A percentile compares a stretch with the other conserved stretches of the same genome.
phyloP scores from a whole-genome alignment of 1,140 invertebrate genomes.

The Araneus ventricosus region DNA sequence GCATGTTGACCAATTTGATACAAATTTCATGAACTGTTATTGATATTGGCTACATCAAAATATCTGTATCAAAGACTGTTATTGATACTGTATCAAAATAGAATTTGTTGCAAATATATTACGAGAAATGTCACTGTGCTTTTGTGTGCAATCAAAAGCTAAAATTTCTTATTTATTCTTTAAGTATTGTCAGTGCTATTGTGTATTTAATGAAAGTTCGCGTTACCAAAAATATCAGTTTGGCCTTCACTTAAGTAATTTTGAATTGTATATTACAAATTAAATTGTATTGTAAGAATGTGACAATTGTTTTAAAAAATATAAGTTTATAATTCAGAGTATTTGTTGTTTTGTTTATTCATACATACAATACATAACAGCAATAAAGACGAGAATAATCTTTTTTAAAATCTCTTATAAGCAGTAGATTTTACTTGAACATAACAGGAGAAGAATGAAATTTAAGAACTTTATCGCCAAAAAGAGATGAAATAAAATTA shows the following conservation, averaged over 20 bases:
- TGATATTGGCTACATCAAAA: neutral
- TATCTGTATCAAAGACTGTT: neutral
- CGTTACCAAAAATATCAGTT: neutral
- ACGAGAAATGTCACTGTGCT: neutral
- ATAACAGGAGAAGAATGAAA: too few relatives aligned
- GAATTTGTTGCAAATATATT: neutral
- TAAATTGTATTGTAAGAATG: constrained; percentile 23
- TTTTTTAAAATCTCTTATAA: neutral
- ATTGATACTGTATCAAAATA: neutral
- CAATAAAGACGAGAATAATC: neutral
- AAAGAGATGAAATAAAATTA: too few relatives aligned
- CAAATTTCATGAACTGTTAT: neutral
- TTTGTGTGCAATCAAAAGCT: neutral
- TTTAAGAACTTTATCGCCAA: too few relatives aligned
- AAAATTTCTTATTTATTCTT: neutral
- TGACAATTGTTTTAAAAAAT: neutral
- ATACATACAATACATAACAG: neutral
- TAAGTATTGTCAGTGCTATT: neutral
- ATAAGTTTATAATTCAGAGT: neutral
- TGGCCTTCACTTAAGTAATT: neutral
- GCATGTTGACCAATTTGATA: neutral
- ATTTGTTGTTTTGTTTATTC: neutral
- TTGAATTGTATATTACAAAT: neutral
- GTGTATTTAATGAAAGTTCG: neutral
- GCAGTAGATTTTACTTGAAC: neutral